Base-by-base conservation (phyloP, 1,140 invertebrate genomes). In the Leptonema lineaticorne region DNA sequence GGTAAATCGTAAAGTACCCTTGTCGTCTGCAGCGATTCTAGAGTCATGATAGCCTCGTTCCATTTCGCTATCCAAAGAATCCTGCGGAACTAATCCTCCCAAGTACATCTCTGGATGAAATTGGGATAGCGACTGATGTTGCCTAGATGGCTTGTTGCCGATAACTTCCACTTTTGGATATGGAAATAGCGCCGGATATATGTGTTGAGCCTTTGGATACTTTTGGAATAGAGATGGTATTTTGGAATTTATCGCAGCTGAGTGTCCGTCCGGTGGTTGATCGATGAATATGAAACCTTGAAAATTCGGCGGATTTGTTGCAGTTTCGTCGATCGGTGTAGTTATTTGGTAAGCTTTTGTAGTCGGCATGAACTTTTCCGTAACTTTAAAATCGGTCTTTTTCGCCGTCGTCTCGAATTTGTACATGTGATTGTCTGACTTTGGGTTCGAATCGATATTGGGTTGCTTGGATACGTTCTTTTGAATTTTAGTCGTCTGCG, bases 161-260 rank as follows among this genome's bases (percentile, higher is more conserved):
- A 74, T 64, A 28, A 68, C 67, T 9, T 73, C 74, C 28, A 74
- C 71, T 65, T 81, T 80, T 4, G 86, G 86, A 63, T 87, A 86
- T 67, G 90, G 84, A 50, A 68, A 73, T 24, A 73, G 45, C 70
- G 87, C 85, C 0, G 90, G 90, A 75, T 90, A 91, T 45, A 92
- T 89, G 70, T 88, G 84, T 74, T 90, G 88, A 37, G 90, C 88
- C 79, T 90, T 90, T 46, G 86, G 86, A 74, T 90, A 90, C 62
- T 87, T 85, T 76, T 89, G 87, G 76, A 90, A 90, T 24, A 90
- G 84, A 74, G 81, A 88, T n/a, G 86, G 89, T 76, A 89, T 90
- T 76, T 85, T 81, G 24, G 80, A 62, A 50, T 73, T 73, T 27
- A 71, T 68, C 30, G 66, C n/a, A 6, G 57, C 59, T 14, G 58